Evolutionary conservation across 2,888 invertebrate species (phyloP).

Genomic region (Pharmacophagus antenor): DNA sequence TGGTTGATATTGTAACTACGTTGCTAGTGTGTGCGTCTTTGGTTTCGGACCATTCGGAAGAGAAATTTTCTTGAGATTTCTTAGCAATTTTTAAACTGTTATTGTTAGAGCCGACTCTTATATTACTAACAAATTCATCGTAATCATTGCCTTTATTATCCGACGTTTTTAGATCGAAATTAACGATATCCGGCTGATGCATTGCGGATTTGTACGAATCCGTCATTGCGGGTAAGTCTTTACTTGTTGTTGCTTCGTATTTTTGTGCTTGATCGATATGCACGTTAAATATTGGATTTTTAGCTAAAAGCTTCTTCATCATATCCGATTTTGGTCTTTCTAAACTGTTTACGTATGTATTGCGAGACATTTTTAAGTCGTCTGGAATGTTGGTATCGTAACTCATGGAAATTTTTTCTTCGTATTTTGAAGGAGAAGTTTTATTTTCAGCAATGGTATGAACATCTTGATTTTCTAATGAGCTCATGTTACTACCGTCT

Average conservation of each 20-base stretch:
- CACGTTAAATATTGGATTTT: conserved; percentile 74
- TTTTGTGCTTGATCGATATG: conserved; percentile 66
- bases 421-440: conserved; percentile 56
- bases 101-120: conserved; percentile 72
- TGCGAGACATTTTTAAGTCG: conserved; percentile 83
- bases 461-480: conserved; percentile 63
- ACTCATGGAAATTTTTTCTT: conserved; percentile 67
- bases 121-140: conserved; percentile 75
- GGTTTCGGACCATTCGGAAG: conserved; percentile 60
- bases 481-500: conserved; percentile 69
- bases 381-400: conserved; percentile 83
- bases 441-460: conserved; percentile 48
- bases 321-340: conserved; percentile 83
- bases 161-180: conserved; percentile 68
- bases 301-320: conserved; percentile 79
- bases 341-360: conserved; percentile 80
- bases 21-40: conserved; percentile 57
- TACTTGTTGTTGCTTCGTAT: conserved; percentile 56
- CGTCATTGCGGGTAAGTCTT: conserved; percentile 56
- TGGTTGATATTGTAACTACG: conserved; percentile 71
- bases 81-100: conserved; percentile 66
- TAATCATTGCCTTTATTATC: conserved; percentile 59
- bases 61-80: conserved; percentile 53
- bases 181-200: conserved; percentile 77
- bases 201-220: conserved; percentile 67